Conservation (phyloP, 2,113 vertebrate genomes). For the Hippocampus barbouri region DNA sequence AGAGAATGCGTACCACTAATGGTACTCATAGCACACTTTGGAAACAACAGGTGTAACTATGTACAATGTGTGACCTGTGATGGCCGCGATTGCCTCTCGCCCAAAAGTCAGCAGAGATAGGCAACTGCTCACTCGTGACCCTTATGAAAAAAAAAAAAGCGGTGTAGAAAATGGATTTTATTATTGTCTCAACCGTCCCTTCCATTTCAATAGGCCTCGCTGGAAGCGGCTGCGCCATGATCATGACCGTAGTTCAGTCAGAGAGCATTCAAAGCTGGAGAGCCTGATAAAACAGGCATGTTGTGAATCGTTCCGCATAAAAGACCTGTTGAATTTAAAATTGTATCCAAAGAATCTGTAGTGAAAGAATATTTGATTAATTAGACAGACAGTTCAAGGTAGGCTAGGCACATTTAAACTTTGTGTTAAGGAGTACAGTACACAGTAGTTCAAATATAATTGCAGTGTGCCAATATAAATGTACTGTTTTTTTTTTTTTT, state of each 20-base stretch:
- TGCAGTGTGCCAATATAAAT: neutral
- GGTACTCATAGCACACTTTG: too few species aligned
- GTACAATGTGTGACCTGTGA: too few species aligned
- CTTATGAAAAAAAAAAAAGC: too few species aligned
- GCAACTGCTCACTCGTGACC: too few species aligned
- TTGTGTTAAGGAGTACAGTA: neutral
- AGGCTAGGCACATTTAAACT: conserved; percentile 16
- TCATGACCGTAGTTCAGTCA: conserved; percentile 39
- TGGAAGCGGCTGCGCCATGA: conserved; percentile 44
- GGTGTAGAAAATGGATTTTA: too few species aligned
- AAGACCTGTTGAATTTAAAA: conserved; percentile 48
- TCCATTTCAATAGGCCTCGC: neutral
- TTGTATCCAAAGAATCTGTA: conserved; percentile 32
- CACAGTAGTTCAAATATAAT: neutral
- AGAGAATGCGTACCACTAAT: too few species aligned
- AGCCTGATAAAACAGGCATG: conserved; percentile 28
- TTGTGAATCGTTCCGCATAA: conserved; percentile 37
- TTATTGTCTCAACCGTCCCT: neutral
- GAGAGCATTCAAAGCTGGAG: conserved; percentile 42
- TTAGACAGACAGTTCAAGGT: conserved; percentile 40
- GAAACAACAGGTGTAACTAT: too few species aligned
- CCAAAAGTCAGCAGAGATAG: too few species aligned
- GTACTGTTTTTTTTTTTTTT: neutral
- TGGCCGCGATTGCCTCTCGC: too few species aligned
- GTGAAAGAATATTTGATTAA: conserved; percentile 24